These are phyloP conservation scores for Drosophila pegasa DNA, from an alignment of 2,888 invertebrate genomes.

Conservation along the genomic window DNA sequence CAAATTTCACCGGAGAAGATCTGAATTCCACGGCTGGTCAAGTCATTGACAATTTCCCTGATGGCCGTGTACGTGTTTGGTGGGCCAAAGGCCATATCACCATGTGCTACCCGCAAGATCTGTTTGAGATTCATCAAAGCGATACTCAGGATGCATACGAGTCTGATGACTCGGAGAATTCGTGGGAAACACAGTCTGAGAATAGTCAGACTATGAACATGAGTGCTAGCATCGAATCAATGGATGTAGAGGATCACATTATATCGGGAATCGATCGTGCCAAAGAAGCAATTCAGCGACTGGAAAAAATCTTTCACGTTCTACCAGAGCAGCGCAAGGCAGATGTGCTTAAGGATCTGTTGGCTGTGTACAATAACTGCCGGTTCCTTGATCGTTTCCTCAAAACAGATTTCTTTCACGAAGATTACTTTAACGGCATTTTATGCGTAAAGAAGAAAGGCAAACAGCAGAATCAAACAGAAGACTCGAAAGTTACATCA, in stretches of 20 bases:
- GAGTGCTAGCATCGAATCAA: constrained; percentile 64
- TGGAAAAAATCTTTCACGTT: constrained; percentile 92
- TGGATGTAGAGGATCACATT: constrained; percentile 87
- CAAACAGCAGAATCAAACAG: background rate
- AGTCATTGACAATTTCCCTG: constrained; percentile 94
- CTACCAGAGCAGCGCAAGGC: constrained; percentile 91
- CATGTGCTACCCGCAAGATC: constrained; percentile 96
- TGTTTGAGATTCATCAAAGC: constrained; percentile 91
- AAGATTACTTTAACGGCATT: constrained; percentile 91
- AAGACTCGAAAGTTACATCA: background rate
- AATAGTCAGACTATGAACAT: constrained; percentile 81
- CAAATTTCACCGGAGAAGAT: constrained; percentile 91
- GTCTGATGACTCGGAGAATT: constrained; percentile 88
- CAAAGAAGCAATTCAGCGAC: constrained; percentile 89
- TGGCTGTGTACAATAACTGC: constrained; percentile 94
- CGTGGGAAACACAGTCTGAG: constrained; percentile 94
- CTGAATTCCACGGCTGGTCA: constrained; percentile 93
- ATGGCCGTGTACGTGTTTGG: constrained; percentile 94
- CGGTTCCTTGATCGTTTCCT: constrained; percentile 93
- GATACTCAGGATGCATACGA: constrained; percentile 88
- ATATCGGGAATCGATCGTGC: constrained; percentile 92
- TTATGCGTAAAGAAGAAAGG: constrained; percentile 86
- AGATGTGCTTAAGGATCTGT: constrained; percentile 91
- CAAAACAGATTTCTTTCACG: constrained; percentile 94
- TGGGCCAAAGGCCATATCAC: constrained; percentile 95